Percentiles rank a stretch among this genome's conserved stretches.
These are phyloP conservation scores for Aphelenchoides besseyi DNA, from an alignment of 1,140 invertebrate species.

Conservation along the genomic window DNA sequence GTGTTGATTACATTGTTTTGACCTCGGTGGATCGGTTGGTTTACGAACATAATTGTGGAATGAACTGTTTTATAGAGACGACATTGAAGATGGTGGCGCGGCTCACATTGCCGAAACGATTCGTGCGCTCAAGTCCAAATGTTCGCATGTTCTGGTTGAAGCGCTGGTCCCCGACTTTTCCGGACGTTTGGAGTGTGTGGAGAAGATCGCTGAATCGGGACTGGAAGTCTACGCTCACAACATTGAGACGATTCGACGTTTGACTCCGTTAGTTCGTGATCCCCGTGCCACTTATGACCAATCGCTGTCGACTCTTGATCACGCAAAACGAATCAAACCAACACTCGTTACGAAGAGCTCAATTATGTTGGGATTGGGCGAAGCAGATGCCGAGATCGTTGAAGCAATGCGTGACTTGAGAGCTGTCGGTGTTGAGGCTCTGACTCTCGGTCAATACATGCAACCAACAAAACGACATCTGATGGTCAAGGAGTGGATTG, in stretches of 20 bases:
- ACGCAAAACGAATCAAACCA: constrained; percentile 71
- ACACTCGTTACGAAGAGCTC: constrained; percentile 92
- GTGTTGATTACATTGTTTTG: constrained; percentile 91
- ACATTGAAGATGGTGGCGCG: constrained; percentile 57
- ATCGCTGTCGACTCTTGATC: constrained; percentile 76
- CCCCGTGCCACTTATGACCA: constrained; percentile 77
- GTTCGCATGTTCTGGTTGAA: constrained; percentile 83
- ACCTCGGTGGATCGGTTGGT: constrained; percentile 93
- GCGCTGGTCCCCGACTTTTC: constrained; percentile 93
- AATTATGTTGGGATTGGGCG: constrained; percentile 94
- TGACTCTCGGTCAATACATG: constrained; percentile 99
- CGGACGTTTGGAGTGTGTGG: constrained; percentile 75
- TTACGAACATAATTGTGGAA: not conserved
- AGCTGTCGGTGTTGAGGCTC: constrained; percentile 79
- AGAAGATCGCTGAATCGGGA: constrained; percentile 75
- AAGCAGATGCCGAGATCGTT: constrained; percentile 83
- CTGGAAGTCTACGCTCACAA: constrained; percentile 64
- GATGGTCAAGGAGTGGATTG: constrained; percentile 85
- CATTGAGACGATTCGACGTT: constrained; percentile 67
- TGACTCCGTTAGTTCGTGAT: constrained; percentile 76
- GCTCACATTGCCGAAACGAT: constrained; percentile 58
- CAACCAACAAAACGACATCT: constrained; percentile 90
- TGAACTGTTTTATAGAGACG: constrained; percentile 53
- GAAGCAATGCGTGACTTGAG: constrained; percentile 73
- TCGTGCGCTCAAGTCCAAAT: constrained; percentile 65